These are phyloP conservation scores for Luehdorfia chinensis DNA, from an alignment of 1,140 invertebrate genomes.

Conservation along the genomic window DNA sequence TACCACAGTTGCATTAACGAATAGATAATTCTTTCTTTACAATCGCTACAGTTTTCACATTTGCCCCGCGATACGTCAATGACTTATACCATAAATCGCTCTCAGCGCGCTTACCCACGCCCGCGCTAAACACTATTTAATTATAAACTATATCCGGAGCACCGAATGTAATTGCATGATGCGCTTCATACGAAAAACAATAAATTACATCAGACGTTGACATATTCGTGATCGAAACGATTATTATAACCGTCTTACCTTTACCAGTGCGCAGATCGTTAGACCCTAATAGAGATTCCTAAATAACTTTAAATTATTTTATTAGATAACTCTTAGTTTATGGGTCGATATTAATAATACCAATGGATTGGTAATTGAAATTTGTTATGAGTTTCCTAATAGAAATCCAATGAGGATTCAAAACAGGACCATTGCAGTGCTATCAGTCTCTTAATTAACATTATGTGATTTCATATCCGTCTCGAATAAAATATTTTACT, in stretches of 20 bases:
- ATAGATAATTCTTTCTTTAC: too few relatives aligned
- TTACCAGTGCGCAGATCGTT: not conserved
- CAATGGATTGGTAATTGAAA: not conserved
- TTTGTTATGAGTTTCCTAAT: not conserved
- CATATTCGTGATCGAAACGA: constrained; percentile 3
- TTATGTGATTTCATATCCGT: constrained; percentile 5
- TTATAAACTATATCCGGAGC: constrained; percentile 25
- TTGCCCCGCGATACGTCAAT: constrained; percentile 2
- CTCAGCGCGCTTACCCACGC: constrained; percentile 21
- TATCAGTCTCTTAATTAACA: not conserved
- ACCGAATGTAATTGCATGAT: constrained; percentile 24
- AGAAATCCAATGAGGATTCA: constrained; percentile 1
- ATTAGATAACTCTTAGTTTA: not conserved
- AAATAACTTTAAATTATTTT: not conserved
- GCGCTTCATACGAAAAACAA: constrained; percentile 9
- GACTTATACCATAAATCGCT: not conserved
- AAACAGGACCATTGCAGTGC: not conserved
- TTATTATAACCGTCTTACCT: not conserved
- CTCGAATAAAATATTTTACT: not conserved
- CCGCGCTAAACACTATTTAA: constrained; percentile 31
- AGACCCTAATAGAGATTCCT: not conserved
- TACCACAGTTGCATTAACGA: too few relatives aligned
- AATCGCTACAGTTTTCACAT: too few relatives aligned
- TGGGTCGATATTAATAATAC: not conserved
- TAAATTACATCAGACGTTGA: constrained; percentile 14